Evolutionary conservation across 2,888 invertebrate genomes (phyloP), one percentile per base, ranked within the genome.

Genomic region (Himalopsyche tibetana): DNA sequence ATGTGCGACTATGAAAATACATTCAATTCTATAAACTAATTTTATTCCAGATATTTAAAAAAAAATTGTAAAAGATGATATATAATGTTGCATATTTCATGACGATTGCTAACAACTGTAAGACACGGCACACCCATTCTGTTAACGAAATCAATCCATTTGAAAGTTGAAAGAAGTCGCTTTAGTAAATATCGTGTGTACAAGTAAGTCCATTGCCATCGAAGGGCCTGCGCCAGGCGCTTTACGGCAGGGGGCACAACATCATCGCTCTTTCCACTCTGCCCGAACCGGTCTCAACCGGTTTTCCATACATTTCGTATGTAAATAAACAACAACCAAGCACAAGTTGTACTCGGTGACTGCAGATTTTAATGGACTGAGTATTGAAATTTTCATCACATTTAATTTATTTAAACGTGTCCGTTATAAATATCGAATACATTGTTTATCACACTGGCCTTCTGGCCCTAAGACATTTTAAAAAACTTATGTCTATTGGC

Each of bases 201-300:
- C 63, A 63, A 63, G n/a, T 55, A 63, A 63, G 63, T 63, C 63
- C 63, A 63, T 63, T 63, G 63, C 63, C 63, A 63, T 63, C 63
- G 63, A 63, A 63, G 63, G 63, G 63, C 63, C 28, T 63, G 63
- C 63, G 28, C 63, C 63, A 63, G 63, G 63, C 63, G 63, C n/a
- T n/a, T 11, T 63, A 28, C 63, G 28, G 63, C 63, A 51, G 63
- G 63, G 63, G 63, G 63, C 63, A 63, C n/a, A 63, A 56, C 63
- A 63, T 63, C 63, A 63, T 63, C 63, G 63, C 63, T 63, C 63
- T 63, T 63, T 63, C 63, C 63, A 63, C 63, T 63, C 63, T 63
- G 63, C 19, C 28, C 63, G 63, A 63, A 63, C 63, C 63, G 63
- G 63, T 63, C 19, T 5, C 63, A 63, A 63, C 63, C 63, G 63